Conservation (phyloP, 2,888 invertebrate genomes). For the Cepaea hortensis region DNA sequence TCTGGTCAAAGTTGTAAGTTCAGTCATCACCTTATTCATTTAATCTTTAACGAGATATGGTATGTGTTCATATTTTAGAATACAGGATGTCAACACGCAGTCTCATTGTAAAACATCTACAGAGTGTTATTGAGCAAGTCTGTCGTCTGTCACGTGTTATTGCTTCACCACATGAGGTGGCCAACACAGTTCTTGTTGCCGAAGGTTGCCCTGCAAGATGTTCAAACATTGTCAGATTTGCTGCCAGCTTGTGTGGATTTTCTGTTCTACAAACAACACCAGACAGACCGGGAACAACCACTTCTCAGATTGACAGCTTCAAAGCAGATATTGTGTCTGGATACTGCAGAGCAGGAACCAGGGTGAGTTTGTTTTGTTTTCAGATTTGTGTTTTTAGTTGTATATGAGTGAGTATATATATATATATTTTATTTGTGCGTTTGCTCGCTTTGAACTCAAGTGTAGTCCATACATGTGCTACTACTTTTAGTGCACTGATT, state of each 20-base stretch:
- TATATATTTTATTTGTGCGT: too few species aligned
- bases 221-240: slow-evolving; percentile 69
- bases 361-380: slow-evolving; percentile 61
- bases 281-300: slow-evolving; percentile 57
- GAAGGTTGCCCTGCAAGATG: slow-evolving; percentile 73
- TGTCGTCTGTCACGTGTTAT: slow-evolving; percentile 73
- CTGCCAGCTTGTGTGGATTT: slow-evolving; percentile 74
- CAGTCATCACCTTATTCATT: too few species aligned
- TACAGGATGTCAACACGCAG: neutral
- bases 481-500: too few species aligned
- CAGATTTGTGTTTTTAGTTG: neutral
- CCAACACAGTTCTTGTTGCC: slow-evolving; percentile 72
- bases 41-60: too few species aligned
- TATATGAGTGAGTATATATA: too few species aligned
- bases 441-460: too few species aligned
- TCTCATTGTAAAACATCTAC: slow-evolving; percentile 21
- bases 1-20: too few species aligned
- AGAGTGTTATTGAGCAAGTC: slow-evolving; percentile 73
- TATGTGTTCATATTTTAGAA: neutral
- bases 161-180: slow-evolving; percentile 73
- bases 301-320: slow-evolving; percentile 70
- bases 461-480: too few species aligned
- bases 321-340: slow-evolving; percentile 73
- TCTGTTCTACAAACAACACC: slow-evolving; percentile 71
- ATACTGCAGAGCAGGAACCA: slow-evolving; percentile 74